phyloP scores from a whole-genome alignment of 2,797 vertebrate genomes.

The Enteromius afrohamiltoni region DNA sequence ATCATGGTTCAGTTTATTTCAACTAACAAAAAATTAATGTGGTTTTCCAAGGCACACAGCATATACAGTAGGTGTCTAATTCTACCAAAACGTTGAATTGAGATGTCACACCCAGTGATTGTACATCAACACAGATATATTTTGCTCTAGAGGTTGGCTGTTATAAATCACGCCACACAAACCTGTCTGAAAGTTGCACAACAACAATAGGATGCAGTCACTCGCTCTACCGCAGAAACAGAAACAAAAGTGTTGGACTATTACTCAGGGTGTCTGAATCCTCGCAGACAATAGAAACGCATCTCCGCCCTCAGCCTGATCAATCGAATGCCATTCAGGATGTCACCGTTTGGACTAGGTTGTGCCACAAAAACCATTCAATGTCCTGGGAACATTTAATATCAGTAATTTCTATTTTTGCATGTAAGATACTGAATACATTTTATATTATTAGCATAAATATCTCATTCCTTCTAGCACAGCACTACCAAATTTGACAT shows the following conservation, averaged over 20 bases:
- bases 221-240: background rate
- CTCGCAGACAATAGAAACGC: background rate
- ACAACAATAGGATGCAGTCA: background rate
- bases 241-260: background rate
- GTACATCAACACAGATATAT: background rate
- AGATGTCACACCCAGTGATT: background rate
- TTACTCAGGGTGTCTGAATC: background rate
- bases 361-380: background rate
- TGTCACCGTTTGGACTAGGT: background rate
- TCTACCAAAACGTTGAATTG: background rate
- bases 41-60: background rate
- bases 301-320: background rate
- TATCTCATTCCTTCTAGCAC: background rate
- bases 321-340: background rate
- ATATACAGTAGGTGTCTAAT: background rate
- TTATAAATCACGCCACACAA: constrained; percentile 1
- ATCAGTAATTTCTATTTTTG: background rate
- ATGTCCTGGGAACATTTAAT: background rate
- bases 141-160: background rate
- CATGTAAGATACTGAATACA: background rate
- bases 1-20: background rate
- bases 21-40: background rate
- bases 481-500: background rate
- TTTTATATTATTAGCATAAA: background rate
- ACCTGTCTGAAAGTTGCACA: constrained; percentile 3